Evolutionary conservation across 2,888 invertebrate species (phyloP), one percentile per base, ranked within the genome.

Genomic region (Aleiodes alternator): DNA sequence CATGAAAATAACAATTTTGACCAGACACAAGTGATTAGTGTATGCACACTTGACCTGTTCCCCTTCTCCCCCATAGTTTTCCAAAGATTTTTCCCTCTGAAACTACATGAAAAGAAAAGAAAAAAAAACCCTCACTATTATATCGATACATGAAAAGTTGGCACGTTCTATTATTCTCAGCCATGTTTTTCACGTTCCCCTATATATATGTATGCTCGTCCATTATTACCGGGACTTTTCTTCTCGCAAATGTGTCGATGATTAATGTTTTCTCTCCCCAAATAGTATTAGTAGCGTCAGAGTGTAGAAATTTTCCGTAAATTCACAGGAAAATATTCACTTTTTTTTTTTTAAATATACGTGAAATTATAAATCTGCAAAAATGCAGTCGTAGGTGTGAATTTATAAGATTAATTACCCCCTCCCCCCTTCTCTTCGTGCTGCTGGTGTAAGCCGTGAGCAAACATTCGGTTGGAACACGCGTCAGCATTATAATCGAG

Each of bases 401-500:
- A 43, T 43, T 80, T 79, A 81, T 79, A 31, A 61, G 59, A 16
- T 16, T 53, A n/a, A 14, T 53, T 53, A 68, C 53, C 70, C 66
- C 14, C 14, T 12, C 55, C 66, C 56, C n/a, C 34, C 34, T 34
- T 34, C 78, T n/a, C 70, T 23, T 23, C 23, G 23, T 23, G 23
- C 74, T 57, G 12, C 53, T 53, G 12, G n/a, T 53, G 14, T 53
- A 23, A 16, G 16, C 55, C n/a, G 11, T 56, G 56, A 23, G 56
- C 56, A 56, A 16, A 12, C 64, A 64, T 64, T 64, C 53, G 14
- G 81, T 81, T 82, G 81, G 81, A 81, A 87, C 84, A 55, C 85
- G 88, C 86, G 88, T 88, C 88, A 88, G 88, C 88, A 88, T 88
- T 88, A 43, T 88, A 86, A 83, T 84, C 79, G 82, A 73, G 57